Conservation (phyloP, 2,113 vertebrate genomes). For the Hypocryptadius cinnamomeus region DNA sequence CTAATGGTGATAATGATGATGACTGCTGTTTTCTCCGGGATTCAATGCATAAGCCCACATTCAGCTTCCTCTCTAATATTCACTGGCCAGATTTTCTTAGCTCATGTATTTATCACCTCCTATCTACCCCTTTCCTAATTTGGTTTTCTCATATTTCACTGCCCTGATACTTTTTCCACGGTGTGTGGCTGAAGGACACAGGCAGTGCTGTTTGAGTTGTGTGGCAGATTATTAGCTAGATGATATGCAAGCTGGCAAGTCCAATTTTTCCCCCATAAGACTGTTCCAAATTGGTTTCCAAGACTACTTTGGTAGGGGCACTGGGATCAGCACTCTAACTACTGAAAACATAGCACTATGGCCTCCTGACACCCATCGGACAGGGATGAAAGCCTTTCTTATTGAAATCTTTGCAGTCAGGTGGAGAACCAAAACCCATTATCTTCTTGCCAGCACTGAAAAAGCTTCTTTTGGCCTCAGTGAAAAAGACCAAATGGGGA, state of each 20-base stretch:
- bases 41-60: neutral
- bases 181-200: neutral
- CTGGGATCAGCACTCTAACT: neutral
- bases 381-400: neutral
- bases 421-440: constrained; percentile 5
- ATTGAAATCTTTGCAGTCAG: neutral
- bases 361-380: neutral
- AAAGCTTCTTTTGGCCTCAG: neutral
- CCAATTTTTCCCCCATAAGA: neutral
- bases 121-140: neutral
- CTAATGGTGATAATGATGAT: neutral
- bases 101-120: neutral
- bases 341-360: neutral
- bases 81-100: neutral
- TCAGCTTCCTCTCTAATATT: neutral
- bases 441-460: neutral
- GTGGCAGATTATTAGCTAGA: neutral
- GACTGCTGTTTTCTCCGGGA: neutral
- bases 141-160: neutral
- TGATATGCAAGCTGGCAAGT: neutral
- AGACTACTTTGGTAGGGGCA: neutral
- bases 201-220: neutral
- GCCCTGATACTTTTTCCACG: neutral
- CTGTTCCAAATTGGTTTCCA: neutral
- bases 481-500: constrained; percentile 10